Base-by-base conservation (phyloP, 2,888 invertebrate species). In the Campoplex nolae region DNA sequence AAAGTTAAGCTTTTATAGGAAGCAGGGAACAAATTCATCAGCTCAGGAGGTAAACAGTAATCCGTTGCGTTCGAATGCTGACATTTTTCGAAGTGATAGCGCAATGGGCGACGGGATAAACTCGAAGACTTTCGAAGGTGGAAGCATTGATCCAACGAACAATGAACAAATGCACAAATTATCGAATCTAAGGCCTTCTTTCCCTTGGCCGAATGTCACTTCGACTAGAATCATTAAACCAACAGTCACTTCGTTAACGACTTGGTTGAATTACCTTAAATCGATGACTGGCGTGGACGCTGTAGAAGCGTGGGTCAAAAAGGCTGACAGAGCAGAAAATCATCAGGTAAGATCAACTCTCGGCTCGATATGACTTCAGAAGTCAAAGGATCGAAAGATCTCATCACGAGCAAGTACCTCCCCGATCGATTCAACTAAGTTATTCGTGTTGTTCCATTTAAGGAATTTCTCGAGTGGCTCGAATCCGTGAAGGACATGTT, bases 391-490 rank as follows among this genome's bases (percentile, higher is more conserved):
- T 54, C 16, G 42, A 6, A 32, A 62, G n/a, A 73, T 38, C 51
- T 58, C 28, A 70, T 32, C 58, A 54, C 62, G 32, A 48, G 38
- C 23, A 67, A 11, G 58, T 62, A 62, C 58, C 4, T 23, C 23
- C 70, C 18, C 28, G 45, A 67, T 62, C 11, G 32, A 48, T n/a
- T 58, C 3, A 32, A 16, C n/a, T 32, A 13, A 38, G n/a, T 32
- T 35, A 23, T 38, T 42, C 38, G 23, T 8, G 54, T 75, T 70
- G 11, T 45, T 71, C 7, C 28, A 68, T 56, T 74, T 13, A 35
- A 92, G 92, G 89, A 89, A 86, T 92, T 93, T 86, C 86, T 83
- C 51, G 89, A 91, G 48, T 93, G 93, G 92, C 89, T 92, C 16
- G 84, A 89, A 48, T 89, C 90, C 23, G 89, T 91, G 32, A 88